Evolutionary conservation across 30 jellyfish, hydroid and myxozoan species (phyloP).

Genomic region (Hydra vulgaris): DNA sequence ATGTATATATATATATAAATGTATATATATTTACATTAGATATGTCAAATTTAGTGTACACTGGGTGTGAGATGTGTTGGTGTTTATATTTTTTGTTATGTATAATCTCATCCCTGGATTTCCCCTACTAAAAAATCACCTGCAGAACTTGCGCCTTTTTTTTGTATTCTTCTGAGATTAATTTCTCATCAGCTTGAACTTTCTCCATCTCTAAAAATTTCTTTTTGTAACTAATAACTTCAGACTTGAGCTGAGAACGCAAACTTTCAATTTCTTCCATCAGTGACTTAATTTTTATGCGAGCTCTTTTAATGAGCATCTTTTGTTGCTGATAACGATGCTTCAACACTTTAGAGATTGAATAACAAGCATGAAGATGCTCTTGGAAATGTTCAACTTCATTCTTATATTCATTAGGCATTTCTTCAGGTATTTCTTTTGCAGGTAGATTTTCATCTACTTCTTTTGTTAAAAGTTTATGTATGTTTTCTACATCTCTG

Average conservation of each 20-base stretch:
- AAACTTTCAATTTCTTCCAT: neutral
- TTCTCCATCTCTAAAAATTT: neutral
- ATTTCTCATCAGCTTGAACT: constrained; percentile 1
- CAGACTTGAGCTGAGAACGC: neutral
- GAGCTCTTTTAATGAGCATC: constrained; percentile 16
- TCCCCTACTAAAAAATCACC: constrained; percentile 20
- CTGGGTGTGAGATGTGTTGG: no score
- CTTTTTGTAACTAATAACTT: neutral
- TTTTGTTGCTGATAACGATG: constrained; percentile 25
- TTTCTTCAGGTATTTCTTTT: constrained; percentile 15
- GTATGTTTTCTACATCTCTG: constrained; percentile 17
- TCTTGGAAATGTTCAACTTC: neutral
- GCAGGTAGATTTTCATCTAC: constrained; percentile 16
- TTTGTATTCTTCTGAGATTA: constrained; percentile 22
- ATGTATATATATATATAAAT: no score
- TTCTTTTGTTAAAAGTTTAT: constrained; percentile 9
- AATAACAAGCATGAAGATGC: constrained; percentile 16
- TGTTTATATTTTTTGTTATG: no score
- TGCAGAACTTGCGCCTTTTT: constrained; percentile 16
- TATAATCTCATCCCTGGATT: no score
- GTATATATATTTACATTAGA: no score
- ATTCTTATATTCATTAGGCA: constrained; percentile 5
- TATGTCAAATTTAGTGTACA: no score
- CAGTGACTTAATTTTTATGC: constrained; percentile 10
- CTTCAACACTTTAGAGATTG: constrained; percentile 10